These are phyloP conservation scores for Mobula birostris DNA, from an alignment of 2,113 vertebrate genomes.

Conservation along the genomic window DNA sequence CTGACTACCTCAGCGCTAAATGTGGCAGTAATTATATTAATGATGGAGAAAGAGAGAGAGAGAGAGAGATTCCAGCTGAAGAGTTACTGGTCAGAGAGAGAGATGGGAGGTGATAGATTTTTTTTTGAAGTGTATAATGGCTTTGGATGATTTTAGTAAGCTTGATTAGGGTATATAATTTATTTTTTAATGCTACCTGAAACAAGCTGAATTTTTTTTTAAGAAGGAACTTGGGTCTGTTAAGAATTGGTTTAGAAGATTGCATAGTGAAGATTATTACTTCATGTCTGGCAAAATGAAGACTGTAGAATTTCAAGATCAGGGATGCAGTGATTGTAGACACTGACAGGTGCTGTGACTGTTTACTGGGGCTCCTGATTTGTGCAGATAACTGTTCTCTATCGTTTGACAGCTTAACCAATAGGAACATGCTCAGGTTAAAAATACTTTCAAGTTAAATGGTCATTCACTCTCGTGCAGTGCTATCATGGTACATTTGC, in stretches of 20 bases:
- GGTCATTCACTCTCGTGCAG: not conserved
- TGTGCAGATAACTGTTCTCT: not conserved
- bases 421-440: not conserved
- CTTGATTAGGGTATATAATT: not conserved
- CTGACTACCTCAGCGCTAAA: not conserved
- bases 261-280: not conserved
- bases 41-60: not conserved
- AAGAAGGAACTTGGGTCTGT: not conserved
- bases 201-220: not conserved
- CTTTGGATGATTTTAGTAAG: not conserved
- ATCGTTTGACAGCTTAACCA: not conserved
- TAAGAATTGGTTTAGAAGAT: not conserved
- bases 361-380: not conserved
- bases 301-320: not conserved
- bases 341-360: not conserved
- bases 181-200: not conserved
- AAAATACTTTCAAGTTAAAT: not conserved
- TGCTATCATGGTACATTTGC: not conserved
- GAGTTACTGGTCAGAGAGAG: no score
- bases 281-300: not conserved
- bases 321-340: not conserved
- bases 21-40: not conserved
- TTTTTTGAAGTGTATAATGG: not conserved
- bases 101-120: no score
- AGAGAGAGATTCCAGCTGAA: not conserved